phyloP scores from a whole-genome alignment of 2,113 vertebrate genomes.

The Sapayoa aenigma region DNA sequence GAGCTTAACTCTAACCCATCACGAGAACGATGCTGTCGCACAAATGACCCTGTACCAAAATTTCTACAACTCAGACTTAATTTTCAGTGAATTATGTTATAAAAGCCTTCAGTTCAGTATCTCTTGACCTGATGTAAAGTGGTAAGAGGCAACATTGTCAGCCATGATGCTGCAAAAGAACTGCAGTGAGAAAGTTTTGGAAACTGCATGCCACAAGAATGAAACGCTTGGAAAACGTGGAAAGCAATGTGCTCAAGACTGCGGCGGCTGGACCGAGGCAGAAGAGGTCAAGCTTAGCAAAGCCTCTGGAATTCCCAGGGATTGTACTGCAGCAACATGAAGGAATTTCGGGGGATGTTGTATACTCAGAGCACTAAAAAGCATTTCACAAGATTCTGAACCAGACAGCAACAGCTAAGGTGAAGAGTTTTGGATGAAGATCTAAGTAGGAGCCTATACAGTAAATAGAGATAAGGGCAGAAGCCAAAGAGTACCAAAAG shows the following conservation, averaged over 20 bases:
- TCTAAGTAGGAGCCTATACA: not conserved
- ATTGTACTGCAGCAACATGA: not conserved
- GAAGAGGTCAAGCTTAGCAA: constrained; percentile 17
- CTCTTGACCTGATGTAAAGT: not conserved
- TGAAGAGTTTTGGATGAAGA: not conserved
- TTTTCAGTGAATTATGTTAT: not conserved
- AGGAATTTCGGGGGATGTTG: constrained; percentile 3
- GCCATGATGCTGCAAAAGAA: not conserved
- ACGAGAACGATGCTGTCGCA: not conserved
- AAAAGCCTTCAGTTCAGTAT: not conserved
- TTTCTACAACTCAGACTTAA: not conserved
- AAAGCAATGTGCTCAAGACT: not conserved
- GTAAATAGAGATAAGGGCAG: not conserved
- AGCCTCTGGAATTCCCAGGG: constrained; percentile 36
- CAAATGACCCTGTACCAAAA: not conserved
- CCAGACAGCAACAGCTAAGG: not conserved
- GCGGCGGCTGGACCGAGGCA: not conserved
- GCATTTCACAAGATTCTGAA: not conserved
- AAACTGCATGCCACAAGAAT: not conserved
- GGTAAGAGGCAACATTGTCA: not conserved
- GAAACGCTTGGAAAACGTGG: not conserved
- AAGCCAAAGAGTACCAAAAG: not conserved
- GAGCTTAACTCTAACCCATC: not conserved
- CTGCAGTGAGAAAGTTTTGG: not conserved
- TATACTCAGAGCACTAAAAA: not conserved